phyloP scores from a whole-genome alignment of 2,113 vertebrate species.

The Grantiella picta region DNA sequence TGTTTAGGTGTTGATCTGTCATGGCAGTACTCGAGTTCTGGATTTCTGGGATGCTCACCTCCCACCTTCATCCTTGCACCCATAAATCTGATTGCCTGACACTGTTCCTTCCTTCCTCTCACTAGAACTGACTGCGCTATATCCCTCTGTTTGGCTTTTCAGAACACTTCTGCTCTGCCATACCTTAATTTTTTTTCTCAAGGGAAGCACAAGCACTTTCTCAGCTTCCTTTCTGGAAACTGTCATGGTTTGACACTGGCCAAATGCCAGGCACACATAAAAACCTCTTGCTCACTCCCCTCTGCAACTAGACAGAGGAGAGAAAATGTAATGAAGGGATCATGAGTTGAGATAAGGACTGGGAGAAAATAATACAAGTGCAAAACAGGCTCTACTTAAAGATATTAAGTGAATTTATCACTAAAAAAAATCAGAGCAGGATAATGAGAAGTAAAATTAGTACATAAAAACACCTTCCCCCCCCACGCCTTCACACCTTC shows the following conservation, averaged over 20 bases:
- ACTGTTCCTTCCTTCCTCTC: background rate
- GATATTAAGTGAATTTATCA: background rate
- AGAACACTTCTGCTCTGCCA: background rate
- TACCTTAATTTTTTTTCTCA: background rate
- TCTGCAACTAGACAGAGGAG: background rate
- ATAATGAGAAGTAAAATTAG: background rate
- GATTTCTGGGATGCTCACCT: background rate
- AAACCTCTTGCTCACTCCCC: rapidly evolving
- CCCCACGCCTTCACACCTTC: too few relatives aligned
- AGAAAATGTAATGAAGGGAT: background rate
- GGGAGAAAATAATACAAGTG: background rate
- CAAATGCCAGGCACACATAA: background rate
- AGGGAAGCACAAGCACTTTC: background rate
- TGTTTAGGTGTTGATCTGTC: background rate
- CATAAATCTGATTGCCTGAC: background rate
- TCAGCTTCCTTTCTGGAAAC: background rate
- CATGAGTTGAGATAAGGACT: background rate
- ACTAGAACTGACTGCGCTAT: background rate
- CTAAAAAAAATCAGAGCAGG: background rate
- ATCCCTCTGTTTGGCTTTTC: background rate
- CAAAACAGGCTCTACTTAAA: background rate
- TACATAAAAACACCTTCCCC: background rate
- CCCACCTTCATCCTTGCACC: background rate
- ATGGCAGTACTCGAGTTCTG: background rate
- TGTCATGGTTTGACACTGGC: background rate